Evolutionary conservation across 2,113 vertebrate species (phyloP).

Genomic region (Scophthalmus maximus): DNA sequence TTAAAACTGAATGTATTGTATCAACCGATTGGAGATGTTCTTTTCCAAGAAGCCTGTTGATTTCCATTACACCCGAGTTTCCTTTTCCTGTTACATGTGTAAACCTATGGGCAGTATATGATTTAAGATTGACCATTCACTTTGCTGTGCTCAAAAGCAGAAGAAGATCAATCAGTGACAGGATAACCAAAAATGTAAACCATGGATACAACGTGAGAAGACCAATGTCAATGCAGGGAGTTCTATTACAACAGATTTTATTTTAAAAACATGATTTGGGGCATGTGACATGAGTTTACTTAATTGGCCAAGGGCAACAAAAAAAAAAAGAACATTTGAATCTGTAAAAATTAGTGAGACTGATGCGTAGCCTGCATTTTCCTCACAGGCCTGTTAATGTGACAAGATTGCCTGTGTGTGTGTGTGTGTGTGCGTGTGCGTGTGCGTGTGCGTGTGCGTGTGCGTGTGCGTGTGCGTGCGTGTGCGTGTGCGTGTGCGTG

Average conservation of each 20-base stretch:
- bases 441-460: background rate
- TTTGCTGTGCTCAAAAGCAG: background rate
- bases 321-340: background rate
- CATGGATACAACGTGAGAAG: background rate
- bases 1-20: no score
- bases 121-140: background rate
- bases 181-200: background rate
- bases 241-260: background rate
- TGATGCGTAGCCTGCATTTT: no score
- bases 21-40: no score
- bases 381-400: background rate
- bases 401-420: background rate
- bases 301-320: background rate
- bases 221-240: background rate
- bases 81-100: background rate
- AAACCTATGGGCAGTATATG: background rate
- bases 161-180: background rate
- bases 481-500: background rate
- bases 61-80: no score
- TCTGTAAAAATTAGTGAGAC: background rate
- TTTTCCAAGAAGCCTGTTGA: no score
- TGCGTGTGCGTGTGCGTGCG: background rate
- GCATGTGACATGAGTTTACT: background rate
- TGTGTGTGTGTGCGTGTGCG: background rate
- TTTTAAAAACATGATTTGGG: background rate